phyloP scores from a whole-genome alignment of 2,113 vertebrate species.

The Passer domesticus region DNA sequence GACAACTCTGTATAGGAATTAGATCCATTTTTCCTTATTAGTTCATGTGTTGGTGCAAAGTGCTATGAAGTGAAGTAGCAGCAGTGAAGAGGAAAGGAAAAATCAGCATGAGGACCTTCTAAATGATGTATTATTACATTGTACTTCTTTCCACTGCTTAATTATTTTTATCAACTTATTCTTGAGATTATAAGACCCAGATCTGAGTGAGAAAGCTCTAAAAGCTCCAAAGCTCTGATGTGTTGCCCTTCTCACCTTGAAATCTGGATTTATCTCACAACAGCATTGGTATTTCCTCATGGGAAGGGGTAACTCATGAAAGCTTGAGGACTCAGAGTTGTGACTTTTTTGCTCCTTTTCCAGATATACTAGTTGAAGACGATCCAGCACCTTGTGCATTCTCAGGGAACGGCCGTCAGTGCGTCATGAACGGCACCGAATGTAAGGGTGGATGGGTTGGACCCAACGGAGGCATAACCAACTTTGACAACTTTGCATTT shows the following conservation, averaged over 20 bases:
- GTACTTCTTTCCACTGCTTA: not conserved
- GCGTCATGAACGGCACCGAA: constrained; percentile 88
- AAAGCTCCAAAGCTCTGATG: not conserved
- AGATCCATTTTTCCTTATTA: not conserved
- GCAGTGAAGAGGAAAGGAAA: not conserved
- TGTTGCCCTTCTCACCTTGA: not conserved
- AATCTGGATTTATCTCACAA: not conserved
- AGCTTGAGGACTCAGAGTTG: not conserved
- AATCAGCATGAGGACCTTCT: not conserved
- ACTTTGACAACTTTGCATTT: constrained; percentile 99
- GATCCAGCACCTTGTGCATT: constrained; percentile 96
- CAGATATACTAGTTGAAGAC: constrained; percentile 88
- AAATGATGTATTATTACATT: not conserved
- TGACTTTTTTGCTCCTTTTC: not conserved
- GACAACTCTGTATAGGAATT: not conserved
- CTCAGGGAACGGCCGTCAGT: constrained; percentile 94
- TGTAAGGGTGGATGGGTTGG: constrained; percentile 96
- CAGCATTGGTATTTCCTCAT: not conserved
- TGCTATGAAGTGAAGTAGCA: not conserved
- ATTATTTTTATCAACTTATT: not conserved
- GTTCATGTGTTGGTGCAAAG: not conserved
- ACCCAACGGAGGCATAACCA: constrained; percentile 96
- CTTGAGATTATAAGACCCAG: not conserved
- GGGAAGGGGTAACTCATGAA: not conserved
- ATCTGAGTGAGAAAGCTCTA: not conserved